These are phyloP conservation scores for Cottoperca gobio DNA, from an alignment of 2,797 vertebrate species.

Conservation along the genomic window DNA sequence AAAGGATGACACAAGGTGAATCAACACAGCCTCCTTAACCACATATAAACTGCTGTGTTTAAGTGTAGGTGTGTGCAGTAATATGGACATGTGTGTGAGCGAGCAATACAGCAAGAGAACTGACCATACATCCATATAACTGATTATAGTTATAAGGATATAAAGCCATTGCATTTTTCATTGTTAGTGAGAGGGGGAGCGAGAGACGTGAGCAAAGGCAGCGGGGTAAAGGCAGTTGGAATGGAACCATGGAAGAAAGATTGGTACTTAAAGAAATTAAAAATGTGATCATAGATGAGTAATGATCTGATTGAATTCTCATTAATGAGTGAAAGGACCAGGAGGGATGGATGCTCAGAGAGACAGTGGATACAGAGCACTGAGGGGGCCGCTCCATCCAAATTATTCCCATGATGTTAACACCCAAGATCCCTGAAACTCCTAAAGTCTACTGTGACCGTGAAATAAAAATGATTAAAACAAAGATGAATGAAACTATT, in stretches of 20 bases:
- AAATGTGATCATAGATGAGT: conserved; percentile 65
- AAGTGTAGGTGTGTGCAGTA: background rate
- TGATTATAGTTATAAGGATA: conserved; percentile 30
- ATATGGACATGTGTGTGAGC: background rate
- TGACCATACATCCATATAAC: conserved; percentile 23
- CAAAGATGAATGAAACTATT: too few relatives aligned
- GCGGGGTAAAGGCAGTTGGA: conserved; percentile 36
- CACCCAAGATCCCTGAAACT: background rate
- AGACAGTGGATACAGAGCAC: conserved; percentile 21
- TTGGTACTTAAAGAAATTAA: conserved; percentile 74
- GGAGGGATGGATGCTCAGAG: conserved; percentile 43
- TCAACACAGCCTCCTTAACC: background rate
- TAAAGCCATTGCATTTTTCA: conserved; percentile 38
- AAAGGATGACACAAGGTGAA: background rate
- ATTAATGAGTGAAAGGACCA: conserved; percentile 56
- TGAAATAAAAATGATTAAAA: background rate
- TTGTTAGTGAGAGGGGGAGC: conserved; percentile 25
- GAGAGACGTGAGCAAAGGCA: conserved; percentile 16
- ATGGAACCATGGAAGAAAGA: conserved; percentile 49
- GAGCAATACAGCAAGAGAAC: background rate
- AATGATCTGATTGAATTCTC: conserved; percentile 65
- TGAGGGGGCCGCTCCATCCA: conserved; percentile 6
- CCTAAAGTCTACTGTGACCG: background rate
- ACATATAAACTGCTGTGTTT: background rate
- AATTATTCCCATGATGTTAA: conserved; percentile 20